Percentiles rank a stretch among this genome's conserved stretches.
phyloP scores from a whole-genome alignment of 2,888 invertebrate genomes.

The Agrotis clavis region DNA sequence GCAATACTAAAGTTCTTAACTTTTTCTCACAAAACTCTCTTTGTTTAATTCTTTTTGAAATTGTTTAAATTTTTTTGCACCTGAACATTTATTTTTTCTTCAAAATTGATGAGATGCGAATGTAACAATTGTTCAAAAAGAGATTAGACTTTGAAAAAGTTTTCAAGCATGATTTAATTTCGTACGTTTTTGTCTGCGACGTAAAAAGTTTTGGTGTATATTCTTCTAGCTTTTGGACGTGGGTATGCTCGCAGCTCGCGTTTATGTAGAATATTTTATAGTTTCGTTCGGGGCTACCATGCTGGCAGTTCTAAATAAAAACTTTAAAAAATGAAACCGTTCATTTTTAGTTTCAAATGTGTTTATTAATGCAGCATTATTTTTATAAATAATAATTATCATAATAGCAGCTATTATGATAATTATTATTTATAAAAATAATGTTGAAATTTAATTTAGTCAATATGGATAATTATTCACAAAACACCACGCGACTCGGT shows the following conservation, averaged over 20 bases:
- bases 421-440: slow-evolving; percentile 2
- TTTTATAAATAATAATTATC: too few relatives aligned
- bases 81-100: slow-evolving; percentile 59
- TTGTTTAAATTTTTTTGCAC: slow-evolving; percentile 67
- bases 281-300: too few relatives aligned
- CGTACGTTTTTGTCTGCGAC: neutral
- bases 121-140: slow-evolving; percentile 56
- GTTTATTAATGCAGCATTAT: neutral
- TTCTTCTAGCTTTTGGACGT: neutral
- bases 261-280: too few relatives aligned
- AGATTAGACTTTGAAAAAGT: slow-evolving; percentile 40
- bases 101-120: slow-evolving; percentile 56
- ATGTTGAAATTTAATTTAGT: slow-evolving; percentile 33
- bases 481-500: slow-evolving; percentile 14
- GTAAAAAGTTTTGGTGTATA: slow-evolving; percentile 19
- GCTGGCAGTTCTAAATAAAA: too few relatives aligned
- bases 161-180: slow-evolving; percentile 37
- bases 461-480: slow-evolving; percentile 28
- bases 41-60: slow-evolving; percentile 60
- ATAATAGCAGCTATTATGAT: neutral
- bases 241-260: too few relatives aligned
- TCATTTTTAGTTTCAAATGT: too few relatives aligned
- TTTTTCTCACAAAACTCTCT: slow-evolving; percentile 59
- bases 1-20: slow-evolving; percentile 64
- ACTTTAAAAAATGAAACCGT: neutral